These are phyloP conservation scores for Psilopogon haemacephalus DNA, from an alignment of 2,113 vertebrate genomes.

Conservation along the genomic window DNA sequence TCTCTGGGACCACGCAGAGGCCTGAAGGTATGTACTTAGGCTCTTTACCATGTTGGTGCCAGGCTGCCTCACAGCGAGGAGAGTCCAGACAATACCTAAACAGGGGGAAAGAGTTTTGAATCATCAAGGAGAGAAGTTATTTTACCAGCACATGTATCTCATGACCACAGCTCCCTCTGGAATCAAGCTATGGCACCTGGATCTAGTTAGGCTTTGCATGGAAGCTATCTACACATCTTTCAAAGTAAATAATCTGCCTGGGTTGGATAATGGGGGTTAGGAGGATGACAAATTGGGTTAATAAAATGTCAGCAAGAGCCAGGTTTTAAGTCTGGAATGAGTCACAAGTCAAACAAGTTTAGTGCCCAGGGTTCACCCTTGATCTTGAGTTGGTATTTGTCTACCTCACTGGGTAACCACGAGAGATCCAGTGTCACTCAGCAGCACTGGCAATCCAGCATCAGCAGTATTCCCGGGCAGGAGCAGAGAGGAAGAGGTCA, in stretches of 20 bases:
- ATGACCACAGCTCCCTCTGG: not conserved
- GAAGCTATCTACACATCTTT: conserved; percentile 31
- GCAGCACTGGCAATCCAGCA: not conserved
- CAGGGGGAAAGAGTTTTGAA: not conserved
- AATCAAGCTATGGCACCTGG: conserved; percentile 23
- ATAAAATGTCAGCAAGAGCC: conserved; percentile 47
- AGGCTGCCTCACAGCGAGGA: not conserved
- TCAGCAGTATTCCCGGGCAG: not conserved
- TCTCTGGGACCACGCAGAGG: not conserved
- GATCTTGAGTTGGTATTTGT: conserved; percentile 36
- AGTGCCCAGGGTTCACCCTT: conserved; percentile 14
- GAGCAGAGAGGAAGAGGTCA: not conserved
- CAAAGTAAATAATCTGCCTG: conserved; percentile 45
- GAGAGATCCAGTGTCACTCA: not conserved
- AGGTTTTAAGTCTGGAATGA: conserved; percentile 46
- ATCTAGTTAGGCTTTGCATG: conserved; percentile 18
- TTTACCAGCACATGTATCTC: not conserved
- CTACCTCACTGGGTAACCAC: conserved; percentile 6
- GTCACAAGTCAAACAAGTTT: conserved; percentile 35
- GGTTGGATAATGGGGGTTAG: conserved; percentile 21
- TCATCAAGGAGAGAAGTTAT: not conserved
- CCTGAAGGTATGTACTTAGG: not conserved
- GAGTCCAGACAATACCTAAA: not conserved
- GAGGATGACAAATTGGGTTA: conserved; percentile 43
- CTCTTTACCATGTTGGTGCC: not conserved